phyloP scores from a whole-genome alignment of 1,140 invertebrate genomes.

The Cheumatopsyche charites region DNA sequence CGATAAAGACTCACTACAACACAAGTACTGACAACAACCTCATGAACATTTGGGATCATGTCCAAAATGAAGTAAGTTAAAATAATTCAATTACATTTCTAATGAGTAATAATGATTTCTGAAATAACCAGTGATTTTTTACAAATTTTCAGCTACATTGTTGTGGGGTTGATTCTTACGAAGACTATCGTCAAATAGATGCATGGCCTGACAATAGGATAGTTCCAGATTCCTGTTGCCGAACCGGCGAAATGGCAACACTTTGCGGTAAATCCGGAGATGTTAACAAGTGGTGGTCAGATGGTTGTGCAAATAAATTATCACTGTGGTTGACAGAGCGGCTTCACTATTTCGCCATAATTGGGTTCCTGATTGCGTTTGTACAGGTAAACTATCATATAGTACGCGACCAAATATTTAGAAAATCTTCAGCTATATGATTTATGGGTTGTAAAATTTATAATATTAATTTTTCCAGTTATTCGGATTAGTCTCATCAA shows the following conservation, averaged over 20 bases:
- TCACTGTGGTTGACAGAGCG: slow-evolving; percentile 72
- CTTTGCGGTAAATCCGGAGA: slow-evolving; percentile 61
- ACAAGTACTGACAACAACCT: slow-evolving; percentile 62
- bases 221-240: slow-evolving; percentile 83
- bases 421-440: no score
- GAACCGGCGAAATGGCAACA: slow-evolving; percentile 55
- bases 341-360: slow-evolving; percentile 72
- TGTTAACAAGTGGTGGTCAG: slow-evolving; percentile 67
- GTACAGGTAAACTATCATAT: slow-evolving; percentile 59
- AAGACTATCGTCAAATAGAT: slow-evolving; percentile 83
- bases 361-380: slow-evolving; percentile 75
- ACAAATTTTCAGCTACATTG: slow-evolving; percentile 72
- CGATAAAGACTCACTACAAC: slow-evolving; percentile 74
- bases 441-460: no score
- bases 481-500: slow-evolving; percentile 76
- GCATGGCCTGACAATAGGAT: slow-evolving; percentile 75
- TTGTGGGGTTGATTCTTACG: slow-evolving; percentile 82
- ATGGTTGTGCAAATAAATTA: slow-evolving; percentile 72
- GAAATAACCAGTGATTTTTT: no score
- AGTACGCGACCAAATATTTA: no score
- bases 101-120: no score
- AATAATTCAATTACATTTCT: no score
- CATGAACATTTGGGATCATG: slow-evolving; percentile 72
- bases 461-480: no score
- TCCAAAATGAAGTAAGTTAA: slow-evolving; percentile 73